Conservation (phyloP, 2,797 vertebrate genomes). For the Tokudaia tokunoshimensis region DNA sequence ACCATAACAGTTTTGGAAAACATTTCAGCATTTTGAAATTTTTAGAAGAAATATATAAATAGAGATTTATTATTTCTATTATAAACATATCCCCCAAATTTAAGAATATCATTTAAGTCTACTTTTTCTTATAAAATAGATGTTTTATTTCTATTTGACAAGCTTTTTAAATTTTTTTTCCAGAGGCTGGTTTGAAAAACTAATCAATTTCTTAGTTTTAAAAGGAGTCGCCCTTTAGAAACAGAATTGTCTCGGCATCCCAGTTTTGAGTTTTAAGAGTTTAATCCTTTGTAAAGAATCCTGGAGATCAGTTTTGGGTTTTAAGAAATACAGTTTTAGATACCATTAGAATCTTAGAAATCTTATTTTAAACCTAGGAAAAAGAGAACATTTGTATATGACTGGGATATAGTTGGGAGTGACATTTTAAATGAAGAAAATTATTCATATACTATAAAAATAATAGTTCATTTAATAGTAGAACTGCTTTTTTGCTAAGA, state of each 20-base stretch:
- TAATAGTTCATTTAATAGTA: not conserved
- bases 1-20: conserved; percentile 38
- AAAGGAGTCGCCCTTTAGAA: not conserved
- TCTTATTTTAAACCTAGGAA: conserved; percentile 29
- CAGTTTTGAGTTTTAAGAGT: not conserved
- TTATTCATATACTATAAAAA: not conserved
- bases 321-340: not conserved
- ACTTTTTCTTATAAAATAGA: conserved; percentile 25
- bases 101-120: not conserved
- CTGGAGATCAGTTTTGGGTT: not conserved
- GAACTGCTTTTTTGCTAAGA: not conserved
- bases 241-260: not conserved
- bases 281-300: not conserved
- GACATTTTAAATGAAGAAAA: not conserved
- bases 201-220: not conserved
- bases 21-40: not conserved
- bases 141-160: conserved; percentile 7
- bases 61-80: conserved; percentile 33
- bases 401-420: not conserved
- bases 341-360: not conserved
- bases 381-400: not conserved
- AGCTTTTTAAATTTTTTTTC: conserved; percentile 54
- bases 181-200: conserved; percentile 28
- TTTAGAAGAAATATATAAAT: conserved; percentile 3
- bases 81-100: not conserved